Percentiles rank a stretch among this genome's conserved stretches.
phyloP scores from a whole-genome alignment of 2,888 invertebrate species.

The Cartodere bifasciata region DNA sequence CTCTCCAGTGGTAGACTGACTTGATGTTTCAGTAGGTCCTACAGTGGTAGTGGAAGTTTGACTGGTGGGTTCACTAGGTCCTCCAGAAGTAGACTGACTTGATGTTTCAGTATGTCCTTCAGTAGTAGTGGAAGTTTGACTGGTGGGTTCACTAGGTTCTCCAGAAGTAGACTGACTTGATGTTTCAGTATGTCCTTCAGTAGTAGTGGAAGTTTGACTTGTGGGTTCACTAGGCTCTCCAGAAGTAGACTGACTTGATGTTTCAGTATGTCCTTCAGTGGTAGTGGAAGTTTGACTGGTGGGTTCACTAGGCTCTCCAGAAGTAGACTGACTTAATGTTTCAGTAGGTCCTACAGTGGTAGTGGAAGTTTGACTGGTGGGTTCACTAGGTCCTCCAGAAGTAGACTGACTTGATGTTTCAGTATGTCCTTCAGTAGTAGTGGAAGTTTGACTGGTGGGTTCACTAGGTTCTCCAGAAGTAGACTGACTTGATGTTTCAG shows the following conservation, averaged over 20 bases:
- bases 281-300: background rate
- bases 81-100: background rate
- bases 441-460: background rate
- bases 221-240: background rate
- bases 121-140: slow-evolving; percentile 1
- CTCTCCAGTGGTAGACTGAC: background rate
- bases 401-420: background rate
- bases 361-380: background rate
- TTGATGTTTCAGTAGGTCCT: background rate
- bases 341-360: no score
- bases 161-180: background rate
- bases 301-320: background rate
- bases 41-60: slow-evolving; percentile 2
- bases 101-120: background rate
- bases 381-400: background rate
- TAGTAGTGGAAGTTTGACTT: background rate
- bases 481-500: background rate
- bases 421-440: no score
- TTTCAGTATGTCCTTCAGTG: background rate
- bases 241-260: background rate
- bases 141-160: background rate
- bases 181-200: background rate
- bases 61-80: background rate
- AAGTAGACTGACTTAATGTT: background rate
- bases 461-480: background rate